Conservation (phyloP, 2,888 invertebrate genomes). For the Nephrotoma flavescens region DNA sequence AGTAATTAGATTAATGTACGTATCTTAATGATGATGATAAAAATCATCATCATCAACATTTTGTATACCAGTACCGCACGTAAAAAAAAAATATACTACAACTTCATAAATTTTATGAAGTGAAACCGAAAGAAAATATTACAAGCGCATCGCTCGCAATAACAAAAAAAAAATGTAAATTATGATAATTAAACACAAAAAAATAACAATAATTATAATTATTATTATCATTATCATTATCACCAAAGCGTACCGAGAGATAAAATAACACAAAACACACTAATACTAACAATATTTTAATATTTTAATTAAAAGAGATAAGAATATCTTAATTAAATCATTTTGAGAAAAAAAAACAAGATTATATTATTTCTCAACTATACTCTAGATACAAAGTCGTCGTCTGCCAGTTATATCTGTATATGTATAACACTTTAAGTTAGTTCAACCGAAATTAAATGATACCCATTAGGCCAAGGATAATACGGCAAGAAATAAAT, state of each 20-base stretch:
- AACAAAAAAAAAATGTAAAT: not conserved
- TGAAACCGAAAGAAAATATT: not conserved
- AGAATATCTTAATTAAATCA: not conserved
- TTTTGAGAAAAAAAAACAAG: not conserved
- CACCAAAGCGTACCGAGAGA: not conserved
- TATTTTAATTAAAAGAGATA: not conserved
- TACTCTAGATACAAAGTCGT: not conserved
- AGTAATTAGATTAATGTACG: not conserved
- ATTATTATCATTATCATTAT: not conserved
- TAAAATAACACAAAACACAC: not conserved
- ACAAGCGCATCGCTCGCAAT: not conserved
- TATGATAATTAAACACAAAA: not conserved
- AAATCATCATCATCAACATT: not conserved
- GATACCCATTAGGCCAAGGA: not conserved
- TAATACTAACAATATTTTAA: not conserved
- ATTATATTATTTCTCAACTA: not conserved
- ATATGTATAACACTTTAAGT: not conserved
- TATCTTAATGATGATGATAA: not conserved
- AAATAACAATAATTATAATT: not conserved
- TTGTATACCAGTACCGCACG: not conserved
- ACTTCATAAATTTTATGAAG: not conserved
- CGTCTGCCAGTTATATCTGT: not conserved
- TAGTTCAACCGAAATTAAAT: not conserved
- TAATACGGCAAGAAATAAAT: not conserved
- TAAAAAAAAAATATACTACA: not conserved